Conservation (phyloP, 2,797 vertebrate species). For the Notolepis coatsorum region DNA sequence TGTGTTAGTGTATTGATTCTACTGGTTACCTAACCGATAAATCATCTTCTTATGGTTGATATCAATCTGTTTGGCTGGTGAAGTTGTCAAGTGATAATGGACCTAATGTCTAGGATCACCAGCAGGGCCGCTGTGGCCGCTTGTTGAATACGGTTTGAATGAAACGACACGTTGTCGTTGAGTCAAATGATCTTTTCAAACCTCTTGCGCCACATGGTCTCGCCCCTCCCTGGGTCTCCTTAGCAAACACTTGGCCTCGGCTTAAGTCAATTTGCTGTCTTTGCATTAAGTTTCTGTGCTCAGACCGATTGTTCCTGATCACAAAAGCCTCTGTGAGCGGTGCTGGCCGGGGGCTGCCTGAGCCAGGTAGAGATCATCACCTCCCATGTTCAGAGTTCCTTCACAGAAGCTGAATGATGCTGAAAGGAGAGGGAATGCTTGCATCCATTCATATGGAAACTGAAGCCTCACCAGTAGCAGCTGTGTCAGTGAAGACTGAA, state of each 20-base stretch:
- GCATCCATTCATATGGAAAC: conserved; percentile 8
- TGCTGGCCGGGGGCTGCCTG: conserved; percentile 19
- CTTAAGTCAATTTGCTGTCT: conserved; percentile 1
- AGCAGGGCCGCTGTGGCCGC: too few species aligned
- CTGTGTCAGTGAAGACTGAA: background rate
- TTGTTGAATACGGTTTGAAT: too few species aligned
- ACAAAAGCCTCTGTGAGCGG: conserved; percentile 17
- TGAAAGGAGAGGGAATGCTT: conserved; percentile 5
- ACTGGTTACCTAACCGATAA: too few species aligned
- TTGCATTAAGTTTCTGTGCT: conserved; percentile 19
- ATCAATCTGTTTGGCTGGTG: too few species aligned
- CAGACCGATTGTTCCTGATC: conserved; percentile 33
- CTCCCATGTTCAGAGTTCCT: background rate
- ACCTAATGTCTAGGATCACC: too few species aligned
- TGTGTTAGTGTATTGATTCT: too few species aligned
- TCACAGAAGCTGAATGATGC: conserved; percentile 19
- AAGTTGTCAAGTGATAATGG: too few species aligned
- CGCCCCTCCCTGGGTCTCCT: background rate
- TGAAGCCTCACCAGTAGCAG: conserved; percentile 15
- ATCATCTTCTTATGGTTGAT: too few species aligned
- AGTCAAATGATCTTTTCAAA: too few species aligned
- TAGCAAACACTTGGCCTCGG: background rate
- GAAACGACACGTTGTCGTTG: too few species aligned
- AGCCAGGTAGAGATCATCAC: background rate
- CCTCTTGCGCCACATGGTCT: background rate